Percentiles rank a stretch among this genome's conserved stretches.
phyloP scores from a whole-genome alignment of 1,140 invertebrate species.

The Caenorhabditis latens region DNA sequence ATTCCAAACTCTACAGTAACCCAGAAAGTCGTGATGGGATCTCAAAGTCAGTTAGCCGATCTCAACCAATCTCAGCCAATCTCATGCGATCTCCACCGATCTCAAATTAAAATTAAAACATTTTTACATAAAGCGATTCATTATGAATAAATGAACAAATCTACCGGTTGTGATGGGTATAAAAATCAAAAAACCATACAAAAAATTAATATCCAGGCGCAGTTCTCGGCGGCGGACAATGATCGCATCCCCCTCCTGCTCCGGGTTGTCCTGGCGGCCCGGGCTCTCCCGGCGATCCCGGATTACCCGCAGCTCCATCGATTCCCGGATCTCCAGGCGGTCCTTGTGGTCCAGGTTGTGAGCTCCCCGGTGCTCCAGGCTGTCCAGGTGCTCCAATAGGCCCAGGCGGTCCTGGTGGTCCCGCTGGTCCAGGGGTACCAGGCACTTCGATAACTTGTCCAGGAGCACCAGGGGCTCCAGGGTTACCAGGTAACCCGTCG shows the following conservation, averaged over 20 bases:
- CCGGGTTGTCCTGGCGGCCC: conserved; percentile 63
- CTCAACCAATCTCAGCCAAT: too few species aligned
- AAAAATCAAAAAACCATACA: not conserved
- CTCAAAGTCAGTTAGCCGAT: too few species aligned
- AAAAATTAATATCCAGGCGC: conserved; percentile 65
- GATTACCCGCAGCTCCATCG: conserved; percentile 61
- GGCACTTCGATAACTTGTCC: conserved; percentile 61
- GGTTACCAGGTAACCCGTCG: conserved; percentile 27
- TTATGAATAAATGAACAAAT: not conserved
- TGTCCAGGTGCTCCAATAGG: conserved; percentile 61
- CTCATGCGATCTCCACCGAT: too few species aligned
- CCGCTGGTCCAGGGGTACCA: conserved; percentile 55
- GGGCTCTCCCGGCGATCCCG: conserved; percentile 51
- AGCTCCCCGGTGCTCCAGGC: conserved; percentile 51
- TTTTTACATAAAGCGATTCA: not conserved
- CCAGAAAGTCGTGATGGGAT: too few species aligned
- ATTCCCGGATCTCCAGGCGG: conserved; percentile 62
- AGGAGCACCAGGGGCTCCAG: conserved; percentile 53
- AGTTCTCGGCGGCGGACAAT: conserved; percentile 65
- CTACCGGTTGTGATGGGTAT: conserved; percentile 17
- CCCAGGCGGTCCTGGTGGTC: conserved; percentile 64
- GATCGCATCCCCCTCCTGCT: conserved; percentile 62
- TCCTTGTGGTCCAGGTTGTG: conserved; percentile 60
- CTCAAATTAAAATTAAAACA: too few species aligned
- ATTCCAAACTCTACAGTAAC: too few species aligned